Evolutionary conservation across 2,797 vertebrate species (phyloP).

Genomic region (Anguilla megastoma): DNA sequence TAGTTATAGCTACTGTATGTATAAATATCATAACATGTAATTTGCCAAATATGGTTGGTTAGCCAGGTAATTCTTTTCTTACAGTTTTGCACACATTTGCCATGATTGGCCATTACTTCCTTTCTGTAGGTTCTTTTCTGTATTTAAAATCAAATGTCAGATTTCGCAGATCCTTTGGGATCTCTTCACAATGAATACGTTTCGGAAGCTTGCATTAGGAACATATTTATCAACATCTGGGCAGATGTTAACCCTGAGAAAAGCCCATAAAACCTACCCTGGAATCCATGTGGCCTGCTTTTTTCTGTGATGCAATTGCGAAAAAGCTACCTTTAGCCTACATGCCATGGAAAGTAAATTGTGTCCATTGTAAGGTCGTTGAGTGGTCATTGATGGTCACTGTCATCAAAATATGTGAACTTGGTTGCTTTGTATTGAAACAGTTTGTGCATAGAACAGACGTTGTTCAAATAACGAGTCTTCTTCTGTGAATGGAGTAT

Average conservation of each 20-base stretch:
- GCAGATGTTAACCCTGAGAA: conserved; percentile 25
- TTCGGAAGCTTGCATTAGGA: not conserved
- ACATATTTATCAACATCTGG: not conserved
- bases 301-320: not conserved
- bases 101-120: not conserved
- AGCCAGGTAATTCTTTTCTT: not conserved
- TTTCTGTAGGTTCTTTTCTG: not conserved
- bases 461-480: not conserved
- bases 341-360: not conserved
- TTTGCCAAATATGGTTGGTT: not conserved
- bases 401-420: not conserved
- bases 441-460: not conserved
- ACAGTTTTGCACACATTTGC: not conserved
- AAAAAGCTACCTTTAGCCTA: too few species aligned
- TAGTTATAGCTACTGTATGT: not conserved
- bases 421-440: not conserved
- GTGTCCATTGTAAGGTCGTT: not conserved
- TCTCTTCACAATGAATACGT: not conserved
- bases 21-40: not conserved
- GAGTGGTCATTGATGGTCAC: not conserved
- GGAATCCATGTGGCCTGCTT: not conserved
- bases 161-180: not conserved
- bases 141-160: too few species aligned
- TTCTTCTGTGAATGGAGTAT: not conserved
- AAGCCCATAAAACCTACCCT: not conserved